Conservation (phyloP, 2,113 vertebrate species). For the Cynoglossus semilaevis region DNA sequence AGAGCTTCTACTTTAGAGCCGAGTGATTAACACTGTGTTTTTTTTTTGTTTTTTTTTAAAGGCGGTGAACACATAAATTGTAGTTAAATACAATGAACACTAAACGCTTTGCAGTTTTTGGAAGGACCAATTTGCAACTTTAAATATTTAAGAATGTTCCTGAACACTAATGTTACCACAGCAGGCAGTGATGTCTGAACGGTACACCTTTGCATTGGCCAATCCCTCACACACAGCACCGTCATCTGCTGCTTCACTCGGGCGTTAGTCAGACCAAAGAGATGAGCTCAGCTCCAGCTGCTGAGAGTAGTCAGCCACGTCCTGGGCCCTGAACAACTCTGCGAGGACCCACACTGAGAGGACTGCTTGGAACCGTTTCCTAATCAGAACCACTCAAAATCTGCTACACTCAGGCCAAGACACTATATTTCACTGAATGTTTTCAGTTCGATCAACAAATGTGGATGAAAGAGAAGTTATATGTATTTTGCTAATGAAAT, state of each 20-base stretch:
- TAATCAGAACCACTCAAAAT: conserved; percentile 54
- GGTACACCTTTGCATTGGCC: conserved; percentile 38
- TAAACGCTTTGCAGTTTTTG: no score
- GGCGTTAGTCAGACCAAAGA: conserved; percentile 49
- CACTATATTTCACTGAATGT: conserved; percentile 43
- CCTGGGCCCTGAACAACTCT: conserved; percentile 23
- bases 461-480: conserved; percentile 3
- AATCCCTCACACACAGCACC: conserved; percentile 31
- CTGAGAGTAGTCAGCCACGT: conserved; percentile 49
- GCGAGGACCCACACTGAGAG: conserved; percentile 18
- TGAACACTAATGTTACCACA: no score
- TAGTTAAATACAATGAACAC: no score
- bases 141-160: no score
- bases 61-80: no score
- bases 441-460: conserved; percentile 33
- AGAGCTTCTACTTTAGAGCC: background rate
- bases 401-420: conserved; percentile 42
- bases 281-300: conserved; percentile 67
- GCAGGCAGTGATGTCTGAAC: conserved; percentile 54
- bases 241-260: conserved; percentile 71
- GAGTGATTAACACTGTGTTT: no score
- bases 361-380: conserved; percentile 37
- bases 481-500: conserved; percentile 67
- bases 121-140: no score
- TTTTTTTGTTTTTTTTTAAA: no score